A percentile compares a stretch with the other conserved stretches of the same genome.
phyloP scores from a whole-genome alignment of 1,140 invertebrate species.

The Oreohelix idahoensis region DNA sequence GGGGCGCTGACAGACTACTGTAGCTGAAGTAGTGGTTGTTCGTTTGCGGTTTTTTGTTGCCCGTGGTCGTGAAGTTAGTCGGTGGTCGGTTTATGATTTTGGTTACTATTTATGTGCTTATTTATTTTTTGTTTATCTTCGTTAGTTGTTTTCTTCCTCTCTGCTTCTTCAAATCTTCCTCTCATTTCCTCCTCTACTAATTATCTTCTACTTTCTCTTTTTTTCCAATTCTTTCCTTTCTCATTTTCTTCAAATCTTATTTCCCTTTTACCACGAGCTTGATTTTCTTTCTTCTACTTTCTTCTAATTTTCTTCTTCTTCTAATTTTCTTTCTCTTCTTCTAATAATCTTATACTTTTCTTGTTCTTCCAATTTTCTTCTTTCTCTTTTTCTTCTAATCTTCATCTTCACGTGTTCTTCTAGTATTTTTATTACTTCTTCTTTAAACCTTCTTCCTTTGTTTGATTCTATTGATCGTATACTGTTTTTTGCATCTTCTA shows the following conservation, averaged over 20 bases:
- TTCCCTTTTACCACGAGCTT: too few relatives aligned
- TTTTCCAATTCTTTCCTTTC: not conserved
- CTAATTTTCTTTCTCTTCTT: not conserved
- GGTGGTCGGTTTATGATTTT: too few relatives aligned
- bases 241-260: not conserved
- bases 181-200: not conserved
- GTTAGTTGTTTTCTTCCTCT: not conserved
- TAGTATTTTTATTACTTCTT: not conserved
- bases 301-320: not conserved
- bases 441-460: not conserved
- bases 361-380: not conserved
- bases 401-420: not conserved
- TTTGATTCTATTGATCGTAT: not conserved
- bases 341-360: too few relatives aligned
- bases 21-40: too few relatives aligned
- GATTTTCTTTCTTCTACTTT: not conserved
- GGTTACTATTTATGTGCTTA: too few relatives aligned
- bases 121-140: too few relatives aligned
- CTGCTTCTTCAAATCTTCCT: not conserved
- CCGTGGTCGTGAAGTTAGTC: too few relatives aligned
- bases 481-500: not conserved
- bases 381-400: not conserved
- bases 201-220: not conserved
- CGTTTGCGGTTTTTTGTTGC: too few relatives aligned
- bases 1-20: too few relatives aligned